These are phyloP conservation scores for Cariama cristata DNA, from an alignment of 2,113 vertebrate species.

Conservation along the genomic window DNA sequence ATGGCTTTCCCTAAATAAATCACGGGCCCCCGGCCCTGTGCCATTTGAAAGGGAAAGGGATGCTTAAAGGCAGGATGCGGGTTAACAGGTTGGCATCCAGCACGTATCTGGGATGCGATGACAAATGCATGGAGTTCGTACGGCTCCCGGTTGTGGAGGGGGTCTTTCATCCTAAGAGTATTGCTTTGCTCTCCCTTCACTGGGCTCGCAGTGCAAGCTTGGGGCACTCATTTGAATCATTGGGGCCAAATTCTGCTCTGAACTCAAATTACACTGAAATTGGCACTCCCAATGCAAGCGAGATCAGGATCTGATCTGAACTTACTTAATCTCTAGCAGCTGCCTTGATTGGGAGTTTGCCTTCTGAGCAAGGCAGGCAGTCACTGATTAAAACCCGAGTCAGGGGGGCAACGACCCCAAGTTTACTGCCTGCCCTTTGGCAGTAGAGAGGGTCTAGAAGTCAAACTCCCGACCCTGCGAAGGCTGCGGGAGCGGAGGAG, in stretches of 20 bases:
- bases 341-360: neutral
- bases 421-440: neutral
- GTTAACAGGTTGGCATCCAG: neutral
- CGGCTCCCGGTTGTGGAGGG: neutral
- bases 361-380: neutral
- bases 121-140: rapidly evolving
- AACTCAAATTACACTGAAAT: neutral
- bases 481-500: neutral
- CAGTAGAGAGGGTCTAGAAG: neutral
- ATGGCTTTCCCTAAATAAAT: neutral
- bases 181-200: neutral
- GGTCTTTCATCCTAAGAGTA: neutral
- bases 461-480: neutral
- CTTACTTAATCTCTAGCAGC: neutral
- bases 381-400: neutral
- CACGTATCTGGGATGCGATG: rapidly evolving
- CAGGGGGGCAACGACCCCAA: neutral
- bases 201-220: rapidly evolving
- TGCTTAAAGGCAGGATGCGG: neutral
- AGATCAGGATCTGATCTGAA: neutral
- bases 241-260: neutral
- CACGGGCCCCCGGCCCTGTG: rapidly evolving
- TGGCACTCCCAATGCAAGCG: neutral
- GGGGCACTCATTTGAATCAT: rapidly evolving
- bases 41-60: neutral